These are phyloP conservation scores for Drosophila pseudotalamancana DNA, from an alignment of 2,888 invertebrate species.

Conservation along the genomic window DNA sequence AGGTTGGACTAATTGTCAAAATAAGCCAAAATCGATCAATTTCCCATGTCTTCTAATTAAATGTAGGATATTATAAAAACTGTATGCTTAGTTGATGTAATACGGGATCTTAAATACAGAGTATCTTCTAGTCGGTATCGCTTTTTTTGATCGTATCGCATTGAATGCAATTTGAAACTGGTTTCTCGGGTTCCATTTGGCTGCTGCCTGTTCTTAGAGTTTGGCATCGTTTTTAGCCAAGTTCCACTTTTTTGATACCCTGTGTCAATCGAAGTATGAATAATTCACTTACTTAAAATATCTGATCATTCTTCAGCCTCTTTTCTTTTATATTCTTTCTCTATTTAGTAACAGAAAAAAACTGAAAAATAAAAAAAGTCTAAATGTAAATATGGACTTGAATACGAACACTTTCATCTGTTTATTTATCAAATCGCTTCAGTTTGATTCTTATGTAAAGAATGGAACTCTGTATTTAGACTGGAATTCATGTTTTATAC, in stretches of 20 bases:
- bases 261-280: not conserved
- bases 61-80: not conserved
- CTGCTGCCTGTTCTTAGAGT: slow-evolving; percentile 15
- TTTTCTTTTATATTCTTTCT: not conserved
- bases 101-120: not conserved
- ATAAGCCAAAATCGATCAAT: no score
- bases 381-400: not conserved
- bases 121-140: not conserved
- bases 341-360: not conserved
- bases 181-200: slow-evolving; percentile 43
- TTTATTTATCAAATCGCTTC: not conserved
- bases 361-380: not conserved
- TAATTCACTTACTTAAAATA: not conserved
- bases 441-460: slow-evolving; percentile 4
- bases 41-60: no score
- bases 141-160: slow-evolving; percentile 44
- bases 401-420: not conserved
- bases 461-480: not conserved
- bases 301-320: not conserved
- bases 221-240: slow-evolving; percentile 23
- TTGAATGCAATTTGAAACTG: slow-evolving; percentile 64
- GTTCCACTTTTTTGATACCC: not conserved
- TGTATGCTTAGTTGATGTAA: no score
- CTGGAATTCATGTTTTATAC: not conserved
- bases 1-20: no score